Base-by-base conservation (phyloP, 2,888 invertebrate species). In the Sinelater perroti region DNA sequence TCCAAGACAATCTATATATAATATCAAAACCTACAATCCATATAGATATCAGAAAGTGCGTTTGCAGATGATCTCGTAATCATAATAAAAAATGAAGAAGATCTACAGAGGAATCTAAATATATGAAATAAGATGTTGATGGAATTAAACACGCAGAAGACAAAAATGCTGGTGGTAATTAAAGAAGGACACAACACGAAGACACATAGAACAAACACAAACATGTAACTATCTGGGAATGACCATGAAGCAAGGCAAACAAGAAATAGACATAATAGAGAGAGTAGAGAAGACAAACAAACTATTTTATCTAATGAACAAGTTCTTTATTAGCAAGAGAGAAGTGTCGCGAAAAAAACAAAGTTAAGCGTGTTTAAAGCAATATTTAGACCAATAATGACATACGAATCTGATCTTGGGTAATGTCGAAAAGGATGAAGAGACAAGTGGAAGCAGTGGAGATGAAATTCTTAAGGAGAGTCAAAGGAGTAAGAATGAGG, bases 361-460 rank as follows among this genome's bases (percentile, higher is more conserved):
- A 60, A 56, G 26, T 21, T 61, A 7, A 57, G n/a, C 7, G 26
- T 52, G 20, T 60, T 44, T 18, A 60, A 52, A 20, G 53, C 52
- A 38, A 55, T 51, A 33, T 56, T 42, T 16, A 56, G 56, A 53
- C 56, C 50, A 16, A 50, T 57, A 36, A 30, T 60, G n/a, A 57
- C 51, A 5, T 56, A 57, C 30, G 62, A 54, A 33, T 24, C 49
- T 5, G 51, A 46, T 50, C 54, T 3, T 62, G 60, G 55, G 24
- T 46, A 14, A 18, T 60, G n/a, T 38, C 44, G 6, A 57, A 47
- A 26, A 40, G 26, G 36, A 18, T 28, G 17, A 55, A 60, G 44
- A 62, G 60, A 17, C 60, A 42, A 60, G 16, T 62, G n/a, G 59
- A 62, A 44, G 57, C 62, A 17, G 20, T 47, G 2, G 55, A 62